Evolutionary conservation across 2,113 vertebrate genomes (phyloP).

Genomic region (Pagrus major): DNA sequence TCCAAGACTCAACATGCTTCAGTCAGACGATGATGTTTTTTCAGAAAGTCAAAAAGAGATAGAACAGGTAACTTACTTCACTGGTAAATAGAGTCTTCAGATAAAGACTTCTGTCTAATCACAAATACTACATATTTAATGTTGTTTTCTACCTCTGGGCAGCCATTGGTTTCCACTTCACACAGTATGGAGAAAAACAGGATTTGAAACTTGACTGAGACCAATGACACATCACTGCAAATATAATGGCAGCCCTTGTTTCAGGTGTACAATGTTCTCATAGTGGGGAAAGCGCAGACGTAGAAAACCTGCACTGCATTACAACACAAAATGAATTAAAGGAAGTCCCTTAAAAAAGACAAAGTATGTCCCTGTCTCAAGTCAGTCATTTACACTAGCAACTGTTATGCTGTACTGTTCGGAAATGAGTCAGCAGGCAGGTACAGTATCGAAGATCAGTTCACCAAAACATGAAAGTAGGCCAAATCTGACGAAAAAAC

Average conservation of each 20-base stretch:
- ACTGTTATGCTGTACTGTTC: not conserved
- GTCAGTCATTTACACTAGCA: conserved; percentile 14
- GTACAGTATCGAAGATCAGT: conserved; percentile 3
- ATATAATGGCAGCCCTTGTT: not conserved
- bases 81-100: not conserved
- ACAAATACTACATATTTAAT: too few species aligned
- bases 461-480: conserved; percentile 5
- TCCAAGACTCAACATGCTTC: not conserved
- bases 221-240: not conserved
- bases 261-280: not conserved
- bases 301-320: not conserved
- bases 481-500: not conserved
- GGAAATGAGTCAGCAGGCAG: conserved; percentile 44
- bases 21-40: not conserved
- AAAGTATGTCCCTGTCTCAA: conserved; percentile 1
- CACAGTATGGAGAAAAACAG: conserved; percentile 6
- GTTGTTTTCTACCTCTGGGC: not conserved
- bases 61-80: not conserved
- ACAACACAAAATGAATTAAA: not conserved
- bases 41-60: not conserved
- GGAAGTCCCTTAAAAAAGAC: not conserved
- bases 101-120: not conserved
- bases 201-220: conserved; percentile 42
- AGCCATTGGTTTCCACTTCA: conserved; percentile 4
- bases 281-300: not conserved